Base-by-base conservation (phyloP, 92 coral and sea anemone genomes). In the Bergia sp. region DNA sequence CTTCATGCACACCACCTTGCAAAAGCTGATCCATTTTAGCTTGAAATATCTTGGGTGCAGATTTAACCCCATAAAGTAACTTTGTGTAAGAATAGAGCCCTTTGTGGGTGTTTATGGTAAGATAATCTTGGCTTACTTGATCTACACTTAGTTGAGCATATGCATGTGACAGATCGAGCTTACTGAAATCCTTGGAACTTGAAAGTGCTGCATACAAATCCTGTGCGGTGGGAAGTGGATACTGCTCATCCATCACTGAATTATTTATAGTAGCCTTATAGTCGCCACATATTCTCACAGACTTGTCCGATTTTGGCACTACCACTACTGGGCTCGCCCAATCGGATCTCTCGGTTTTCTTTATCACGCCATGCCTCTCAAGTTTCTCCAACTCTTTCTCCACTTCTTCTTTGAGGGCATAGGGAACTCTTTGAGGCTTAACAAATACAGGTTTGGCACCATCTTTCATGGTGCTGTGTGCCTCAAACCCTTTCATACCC, bases 101-200 rank as follows among this genome's bases (percentile, higher is more conserved):
- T 50, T 79, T 79, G 47, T 89, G 89, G 12, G 92, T 47, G 81
- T 72, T 91, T 7, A 88, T 88, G 15, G 86, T 88, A 18, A 88
- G 81, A 16, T 74, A 91, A 29, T 91, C 76, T 64, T 88, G 89
- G 36, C 89, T 82, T 36, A 37, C 74, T 39, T 91, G 57, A 18
- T 88, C 86, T 16, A 89, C 87, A 53, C 42, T 80, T 41, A 92
- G 7, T 83, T 92, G 92, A 0, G 78, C 88, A 90, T 90, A 90
- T 1, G 92, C 90, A 89, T 89, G 92, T 0, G 91, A 41, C n/a
- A 91, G 65, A 88, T 91, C 93, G 36, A 91, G 89, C 40, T 89
- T 91, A 16, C 67, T 65, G 67, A 92, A 92, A 0, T 89, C 87
- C 49, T 85, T 92, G 21, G 92, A 89, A 1, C 84, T 90, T 0